Evolutionary conservation across 2,113 vertebrate species (phyloP).

Genomic region (Gallinago undulata): DNA sequence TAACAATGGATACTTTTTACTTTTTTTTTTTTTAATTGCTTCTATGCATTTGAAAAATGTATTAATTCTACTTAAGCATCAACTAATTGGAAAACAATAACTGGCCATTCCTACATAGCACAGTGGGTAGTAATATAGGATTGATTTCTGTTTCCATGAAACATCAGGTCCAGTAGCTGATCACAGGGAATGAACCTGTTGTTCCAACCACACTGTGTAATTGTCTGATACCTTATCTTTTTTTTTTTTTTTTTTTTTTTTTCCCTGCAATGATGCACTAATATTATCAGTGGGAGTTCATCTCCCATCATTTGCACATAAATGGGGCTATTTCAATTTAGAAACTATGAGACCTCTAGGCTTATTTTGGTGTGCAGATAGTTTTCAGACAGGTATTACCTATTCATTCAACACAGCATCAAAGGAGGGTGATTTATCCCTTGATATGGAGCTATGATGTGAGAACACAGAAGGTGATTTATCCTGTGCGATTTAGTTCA

Average conservation of each 20-base stretch:
- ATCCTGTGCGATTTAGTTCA: not conserved
- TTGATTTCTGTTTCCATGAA: not conserved
- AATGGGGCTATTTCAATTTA: not conserved
- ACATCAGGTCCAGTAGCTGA: not conserved
- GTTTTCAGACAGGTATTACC: not conserved
- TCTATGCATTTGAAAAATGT: not conserved
- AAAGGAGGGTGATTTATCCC: not conserved
- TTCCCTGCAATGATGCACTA: not conserved
- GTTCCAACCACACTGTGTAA: accelerated
- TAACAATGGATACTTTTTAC: not conserved
- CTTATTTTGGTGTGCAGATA: not conserved
- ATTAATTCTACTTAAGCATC: not conserved
- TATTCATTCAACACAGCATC: not conserved
- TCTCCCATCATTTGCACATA: constrained; percentile 18
- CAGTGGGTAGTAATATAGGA: not conserved
- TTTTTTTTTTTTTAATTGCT: not conserved
- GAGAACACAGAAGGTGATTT: not conserved
- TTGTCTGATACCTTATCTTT: not conserved
- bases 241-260: too few relatives aligned
- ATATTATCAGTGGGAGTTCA: not conserved
- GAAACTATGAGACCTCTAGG: not conserved
- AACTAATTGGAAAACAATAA: not conserved
- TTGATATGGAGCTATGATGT: not conserved
- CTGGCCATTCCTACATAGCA: not conserved
- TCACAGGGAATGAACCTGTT: not conserved